These are phyloP conservation scores for Eira barbara DNA, from an alignment of 2,113 vertebrate species.

Conservation along the genomic window DNA sequence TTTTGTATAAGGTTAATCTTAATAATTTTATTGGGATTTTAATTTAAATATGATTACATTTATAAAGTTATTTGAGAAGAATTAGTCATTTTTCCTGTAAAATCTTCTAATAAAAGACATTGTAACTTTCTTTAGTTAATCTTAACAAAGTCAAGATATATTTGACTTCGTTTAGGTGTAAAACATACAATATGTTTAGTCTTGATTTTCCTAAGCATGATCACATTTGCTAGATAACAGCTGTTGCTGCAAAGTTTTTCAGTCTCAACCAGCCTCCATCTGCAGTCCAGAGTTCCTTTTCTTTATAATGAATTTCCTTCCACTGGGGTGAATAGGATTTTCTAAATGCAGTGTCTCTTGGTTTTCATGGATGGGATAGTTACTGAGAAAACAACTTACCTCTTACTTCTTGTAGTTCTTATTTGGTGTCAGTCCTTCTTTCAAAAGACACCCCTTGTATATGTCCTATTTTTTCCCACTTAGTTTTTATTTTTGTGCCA, in stretches of 20 bases:
- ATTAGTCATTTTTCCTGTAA: not conserved
- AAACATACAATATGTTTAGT: not conserved
- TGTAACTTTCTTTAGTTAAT: not conserved
- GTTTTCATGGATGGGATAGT: not conserved
- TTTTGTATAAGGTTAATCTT: not conserved
- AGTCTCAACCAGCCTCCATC: rapidly evolving
- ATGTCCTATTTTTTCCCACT: not conserved
- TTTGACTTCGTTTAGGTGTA: not conserved
- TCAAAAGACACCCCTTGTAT: not conserved
- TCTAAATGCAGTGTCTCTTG: not conserved
- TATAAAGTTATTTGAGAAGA: not conserved
- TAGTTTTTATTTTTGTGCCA: not conserved
- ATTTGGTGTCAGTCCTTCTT: not conserved
- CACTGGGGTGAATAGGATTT: not conserved
- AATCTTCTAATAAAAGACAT: not conserved
- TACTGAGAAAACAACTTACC: not conserved
- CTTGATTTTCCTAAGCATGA: not conserved
- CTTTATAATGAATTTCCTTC: not conserved
- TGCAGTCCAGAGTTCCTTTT: not conserved
- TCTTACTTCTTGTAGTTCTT: not conserved
- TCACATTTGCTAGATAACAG: not conserved
- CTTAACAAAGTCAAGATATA: not conserved
- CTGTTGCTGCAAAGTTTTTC: rapidly evolving
- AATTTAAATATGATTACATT: not conserved
- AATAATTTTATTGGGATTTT: not conserved